phyloP scores from a whole-genome alignment of 1,140 invertebrate species.

The Parapsyche elsis region DNA sequence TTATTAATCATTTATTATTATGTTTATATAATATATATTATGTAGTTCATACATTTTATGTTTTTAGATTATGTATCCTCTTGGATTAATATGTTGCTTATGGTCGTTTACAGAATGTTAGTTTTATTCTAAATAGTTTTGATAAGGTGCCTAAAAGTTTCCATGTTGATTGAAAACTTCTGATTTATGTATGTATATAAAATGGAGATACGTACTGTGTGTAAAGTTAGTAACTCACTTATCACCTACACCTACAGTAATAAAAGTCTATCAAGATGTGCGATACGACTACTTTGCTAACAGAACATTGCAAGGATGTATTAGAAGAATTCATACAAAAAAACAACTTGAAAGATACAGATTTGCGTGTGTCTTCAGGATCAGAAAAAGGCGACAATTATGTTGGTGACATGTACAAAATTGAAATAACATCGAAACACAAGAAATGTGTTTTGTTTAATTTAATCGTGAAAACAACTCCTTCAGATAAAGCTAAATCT shows the following conservation, averaged over 20 bases:
- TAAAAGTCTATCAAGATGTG: not conserved
- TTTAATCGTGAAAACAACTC: not conserved
- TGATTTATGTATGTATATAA: no score
- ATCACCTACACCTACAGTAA: not conserved
- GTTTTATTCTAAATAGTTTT: no score
- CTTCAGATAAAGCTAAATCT: not conserved
- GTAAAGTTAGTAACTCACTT: not conserved
- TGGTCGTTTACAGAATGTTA: no score
- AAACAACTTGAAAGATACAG: not conserved
- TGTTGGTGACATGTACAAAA: conserved; percentile 59
- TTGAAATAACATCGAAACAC: conserved; percentile 24
- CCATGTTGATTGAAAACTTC: no score
- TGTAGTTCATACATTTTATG: no score
- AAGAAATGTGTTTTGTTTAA: not conserved
- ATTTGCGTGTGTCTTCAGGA: not conserved
- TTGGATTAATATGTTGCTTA: no score
- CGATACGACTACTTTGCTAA: not conserved
- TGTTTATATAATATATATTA: no score
- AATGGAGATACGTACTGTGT: not conserved
- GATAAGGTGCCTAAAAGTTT: no score
- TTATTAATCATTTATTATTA: no score
- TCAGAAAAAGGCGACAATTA: conserved; percentile 61
- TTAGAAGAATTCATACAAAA: not conserved
- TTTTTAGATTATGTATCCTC: no score
- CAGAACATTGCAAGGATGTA: not conserved